Evolutionary conservation across 2,888 invertebrate species (phyloP).

Genomic region (Saturnia japonica): DNA sequence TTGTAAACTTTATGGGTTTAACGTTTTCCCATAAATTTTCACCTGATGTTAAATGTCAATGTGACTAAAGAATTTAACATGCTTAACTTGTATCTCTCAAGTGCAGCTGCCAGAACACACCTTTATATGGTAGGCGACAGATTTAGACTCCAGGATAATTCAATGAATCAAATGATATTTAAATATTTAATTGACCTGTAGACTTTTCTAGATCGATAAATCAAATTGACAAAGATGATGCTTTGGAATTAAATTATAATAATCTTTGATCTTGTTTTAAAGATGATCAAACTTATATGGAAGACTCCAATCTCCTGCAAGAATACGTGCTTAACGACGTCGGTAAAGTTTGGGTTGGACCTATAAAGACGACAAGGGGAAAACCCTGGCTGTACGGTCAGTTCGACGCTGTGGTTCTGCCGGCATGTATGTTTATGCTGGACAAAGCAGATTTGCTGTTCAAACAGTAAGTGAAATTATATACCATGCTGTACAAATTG

Average conservation of each 20-base stretch:
- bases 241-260: not conserved
- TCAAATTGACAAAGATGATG: not conserved
- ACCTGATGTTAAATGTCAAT: not conserved
- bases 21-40: not conserved
- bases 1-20: not conserved
- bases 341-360: conserved; percentile 93
- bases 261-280: conserved; percentile 25
- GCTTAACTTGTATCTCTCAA: too few species aligned
- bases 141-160: too few species aligned
- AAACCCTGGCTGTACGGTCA: conserved; percentile 93
- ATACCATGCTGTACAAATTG: not conserved
- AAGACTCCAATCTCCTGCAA: conserved; percentile 84
- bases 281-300: conserved; percentile 91
- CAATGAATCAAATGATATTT: too few species aligned
- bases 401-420: conserved; percentile 87
- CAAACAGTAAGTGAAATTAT: conserved; percentile 70
- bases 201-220: not conserved
- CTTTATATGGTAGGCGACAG: too few species aligned
- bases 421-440: conserved; percentile 86
- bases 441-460: conserved; percentile 84
- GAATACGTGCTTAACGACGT: conserved; percentile 91
- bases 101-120: not conserved
- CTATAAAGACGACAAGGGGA: conserved; percentile 87
- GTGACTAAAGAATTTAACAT: not conserved
- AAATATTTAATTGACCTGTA: not conserved